Evolutionary conservation across 2,113 vertebrate species (phyloP), one percentile per base, ranked within the genome.

Genomic region (Potamarius usumacintae): DNA sequence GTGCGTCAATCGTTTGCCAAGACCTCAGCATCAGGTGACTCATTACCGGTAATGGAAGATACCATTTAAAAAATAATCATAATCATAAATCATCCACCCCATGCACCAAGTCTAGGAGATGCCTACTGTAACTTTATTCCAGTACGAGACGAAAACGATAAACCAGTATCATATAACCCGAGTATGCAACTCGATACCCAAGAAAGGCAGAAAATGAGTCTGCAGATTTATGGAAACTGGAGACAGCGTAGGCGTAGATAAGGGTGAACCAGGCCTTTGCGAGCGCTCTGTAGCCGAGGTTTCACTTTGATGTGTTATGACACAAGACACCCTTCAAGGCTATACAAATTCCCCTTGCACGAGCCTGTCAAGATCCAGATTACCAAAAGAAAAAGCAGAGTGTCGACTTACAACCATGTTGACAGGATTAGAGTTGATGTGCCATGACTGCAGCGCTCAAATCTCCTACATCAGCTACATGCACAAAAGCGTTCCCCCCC

Each of bases 401-500:
- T 72, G 86, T 65, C 72, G n/a, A 83, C 60, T 83, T 12, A 78
- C 62, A 88, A 34, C 65, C 30, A 6, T 86, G 74, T 80, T 86
- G 86, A 89, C 86, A 85, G 27, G 57, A 22, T 72, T 63, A 22
- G 57, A 63, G 86, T 60, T 27, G 86, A 82, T 87, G 81, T 87
- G 52, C 63, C 79, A 55, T 79, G 86, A 69, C 83, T 85, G 65
- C 63, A 55, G 14, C 1, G 52, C 63, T 67, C 42, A 60, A 77
- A 89, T 78, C 86, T 58, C 50, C 65, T 27, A n/a, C 42, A 79
- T 81, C 85, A 81, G 77, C 77, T 67, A 34, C n/a, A 53, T 65
- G 58, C 10, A 48, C 71, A 62, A 79, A 50, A 2, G 42, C 22
- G 69, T 78, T 52, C 0, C 25, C 12, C 12, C 15, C 8, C 17